phyloP scores from a whole-genome alignment of 2,888 invertebrate species.

The Conus canariensis region DNA sequence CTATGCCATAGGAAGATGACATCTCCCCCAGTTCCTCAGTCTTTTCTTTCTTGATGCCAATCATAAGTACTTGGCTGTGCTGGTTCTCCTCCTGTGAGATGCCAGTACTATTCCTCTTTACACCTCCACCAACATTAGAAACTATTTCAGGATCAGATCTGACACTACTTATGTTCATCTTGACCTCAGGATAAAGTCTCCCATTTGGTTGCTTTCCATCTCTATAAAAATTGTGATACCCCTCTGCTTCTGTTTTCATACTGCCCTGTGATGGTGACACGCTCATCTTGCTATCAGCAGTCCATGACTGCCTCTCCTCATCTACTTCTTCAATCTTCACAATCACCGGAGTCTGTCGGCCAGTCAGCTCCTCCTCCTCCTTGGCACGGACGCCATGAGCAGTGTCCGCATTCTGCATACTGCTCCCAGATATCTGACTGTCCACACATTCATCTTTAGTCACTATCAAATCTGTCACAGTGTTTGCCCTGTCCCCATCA shows the following conservation, averaged over 20 bases:
- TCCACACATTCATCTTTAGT: too few relatives aligned
- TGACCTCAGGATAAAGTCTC: too few relatives aligned
- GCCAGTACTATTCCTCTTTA: not conserved
- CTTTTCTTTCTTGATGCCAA: not conserved
- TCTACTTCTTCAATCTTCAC: not conserved
- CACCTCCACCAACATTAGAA: not conserved
- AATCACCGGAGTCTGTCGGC: not conserved
- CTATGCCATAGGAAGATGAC: not conserved
- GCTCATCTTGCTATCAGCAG: not conserved
- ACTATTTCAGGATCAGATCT: not conserved
- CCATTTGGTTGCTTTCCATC: too few relatives aligned
- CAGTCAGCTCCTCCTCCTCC: not conserved
- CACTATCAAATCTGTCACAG: too few relatives aligned
- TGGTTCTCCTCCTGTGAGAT: not conserved
- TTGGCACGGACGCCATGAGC: not conserved
- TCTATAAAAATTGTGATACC: not conserved
- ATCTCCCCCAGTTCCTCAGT: not conserved
- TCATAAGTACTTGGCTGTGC: too few relatives aligned
- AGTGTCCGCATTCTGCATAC: not conserved
- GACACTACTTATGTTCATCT: not conserved
- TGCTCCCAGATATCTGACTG: not conserved
- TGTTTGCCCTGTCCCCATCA: too few relatives aligned
- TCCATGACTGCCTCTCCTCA: not conserved
- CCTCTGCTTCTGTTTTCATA: not conserved
- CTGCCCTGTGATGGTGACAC: not conserved